Base-by-base conservation (phyloP, 2,888 invertebrate species). In the Shargacucullia verbasci region DNA sequence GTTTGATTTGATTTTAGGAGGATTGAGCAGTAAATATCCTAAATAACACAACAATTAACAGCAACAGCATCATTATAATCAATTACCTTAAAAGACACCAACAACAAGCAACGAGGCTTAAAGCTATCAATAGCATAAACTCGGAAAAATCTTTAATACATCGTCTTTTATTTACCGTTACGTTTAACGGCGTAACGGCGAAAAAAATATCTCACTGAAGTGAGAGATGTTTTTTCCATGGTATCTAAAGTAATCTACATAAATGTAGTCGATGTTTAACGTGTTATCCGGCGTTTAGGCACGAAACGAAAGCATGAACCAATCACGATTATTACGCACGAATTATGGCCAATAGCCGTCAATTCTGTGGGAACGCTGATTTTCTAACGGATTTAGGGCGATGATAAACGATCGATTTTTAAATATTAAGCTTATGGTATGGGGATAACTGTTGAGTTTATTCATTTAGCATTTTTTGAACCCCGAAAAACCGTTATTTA, bases 271-370 rank as follows among this genome's bases (percentile, higher is more conserved):
- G 44, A 71, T 67, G 64, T 70, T 75, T 67, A 73, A 63, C 74
- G 64, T 68, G 70, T 72, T 63, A 73, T 72, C 58, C 69, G 72
- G 55, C 62, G 54, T 76, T 76, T 76, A 76, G 60, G 56, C 73
- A 67, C 66, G 73, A 68, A 77, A 77, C 59, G 83, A 81, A 82
- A 84, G 79, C 79, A 71, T 77, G 68, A 75, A 71, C 76, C 68
- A 81, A 83, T 85, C 73, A 74, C 70, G 76, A 83, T 85, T 85
- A 78, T 75, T 71, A 77, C 81, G 84, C 84, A 80, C 81, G 79
- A 83, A 79, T 82, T 73, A 76, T 79, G 62, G 57, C 70, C 61
- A 72, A 75, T 67, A 74, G 59, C 63, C 49, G 66, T 64, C 68
- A 58, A 62, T 64, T 65, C 45, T 73, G 77, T 78, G 79, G 77